Percentiles rank a stretch among this genome's conserved stretches.
Conservation (phyloP, 2,888 invertebrate species). For the Acanthoscelides obtectus region DNA sequence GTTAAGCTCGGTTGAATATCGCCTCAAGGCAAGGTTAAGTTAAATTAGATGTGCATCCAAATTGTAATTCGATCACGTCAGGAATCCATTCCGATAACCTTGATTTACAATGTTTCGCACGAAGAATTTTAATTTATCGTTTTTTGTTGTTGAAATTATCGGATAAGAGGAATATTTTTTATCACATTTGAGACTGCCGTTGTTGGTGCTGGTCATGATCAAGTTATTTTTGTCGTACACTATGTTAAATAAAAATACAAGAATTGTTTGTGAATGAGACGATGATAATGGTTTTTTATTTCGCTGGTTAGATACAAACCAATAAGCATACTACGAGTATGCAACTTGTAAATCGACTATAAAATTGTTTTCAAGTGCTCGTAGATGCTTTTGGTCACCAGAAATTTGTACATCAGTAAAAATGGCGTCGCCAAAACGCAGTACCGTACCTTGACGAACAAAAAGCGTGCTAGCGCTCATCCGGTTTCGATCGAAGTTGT, state of each 20-base stretch:
- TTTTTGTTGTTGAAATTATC: background rate
- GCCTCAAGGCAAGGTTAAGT: background rate
- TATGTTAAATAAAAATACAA: background rate
- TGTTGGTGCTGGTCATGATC: background rate
- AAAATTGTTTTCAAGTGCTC: too few relatives aligned
- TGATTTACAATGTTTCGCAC: background rate
- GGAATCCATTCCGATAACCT: background rate
- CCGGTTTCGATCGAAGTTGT: too few relatives aligned
- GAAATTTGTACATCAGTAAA: too few relatives aligned
- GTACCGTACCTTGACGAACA: too few relatives aligned
- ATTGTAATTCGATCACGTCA: background rate
- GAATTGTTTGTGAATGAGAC: background rate
- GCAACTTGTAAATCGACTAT: too few relatives aligned
- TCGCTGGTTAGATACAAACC: too few relatives aligned
- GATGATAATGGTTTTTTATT: too few relatives aligned
- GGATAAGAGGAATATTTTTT: background rate
- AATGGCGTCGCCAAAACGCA: too few relatives aligned
- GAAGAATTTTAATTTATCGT: background rate
- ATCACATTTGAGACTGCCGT: background rate
- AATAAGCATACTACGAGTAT: too few relatives aligned
- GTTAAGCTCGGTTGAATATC: background rate
- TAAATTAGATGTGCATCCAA: background rate
- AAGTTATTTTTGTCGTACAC: background rate
- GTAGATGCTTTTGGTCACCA: too few relatives aligned
- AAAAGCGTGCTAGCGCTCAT: too few relatives aligned